A percentile compares a stretch with the other conserved stretches of the same genome.
phyloP scores from a whole-genome alignment of 2,888 invertebrate genomes.

The Crocallis elinguaria region DNA sequence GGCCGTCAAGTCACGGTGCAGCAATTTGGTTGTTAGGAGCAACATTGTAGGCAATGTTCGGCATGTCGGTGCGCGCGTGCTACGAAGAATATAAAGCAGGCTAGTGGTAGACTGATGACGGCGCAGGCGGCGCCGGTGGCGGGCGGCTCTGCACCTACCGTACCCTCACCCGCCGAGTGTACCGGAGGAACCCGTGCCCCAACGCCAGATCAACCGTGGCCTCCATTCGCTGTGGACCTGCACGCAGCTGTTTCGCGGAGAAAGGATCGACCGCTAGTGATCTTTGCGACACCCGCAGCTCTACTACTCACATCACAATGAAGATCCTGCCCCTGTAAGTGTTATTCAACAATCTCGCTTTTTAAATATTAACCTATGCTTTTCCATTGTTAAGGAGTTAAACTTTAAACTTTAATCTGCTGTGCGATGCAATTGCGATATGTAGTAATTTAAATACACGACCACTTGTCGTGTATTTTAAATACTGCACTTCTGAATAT shows the following conservation, averaged over 20 bases:
- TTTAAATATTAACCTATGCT: slow-evolving; percentile 5
- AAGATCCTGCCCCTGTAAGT: slow-evolving; percentile 77
- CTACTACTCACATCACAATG: slow-evolving; percentile 55
- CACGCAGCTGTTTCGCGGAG: slow-evolving; percentile 63
- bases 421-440: slow-evolving; percentile 76
- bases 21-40: slow-evolving; percentile 32
- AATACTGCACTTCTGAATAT: background rate
- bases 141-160: slow-evolving; percentile 43
- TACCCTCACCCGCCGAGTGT: slow-evolving; percentile 51
- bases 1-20: slow-evolving; percentile 23
- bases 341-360: slow-evolving; percentile 14
- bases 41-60: slow-evolving; percentile 56
- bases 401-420: slow-evolving; percentile 43
- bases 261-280: slow-evolving; percentile 64
- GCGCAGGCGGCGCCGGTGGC: slow-evolving; percentile 45
- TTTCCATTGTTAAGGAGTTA: slow-evolving; percentile 26
- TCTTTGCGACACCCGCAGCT: slow-evolving; percentile 55
- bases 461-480: no score
- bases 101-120: slow-evolving; percentile 52
- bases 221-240: slow-evolving; percentile 74
- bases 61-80: slow-evolving; percentile 54
- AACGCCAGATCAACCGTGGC: slow-evolving; percentile 74
- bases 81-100: slow-evolving; percentile 66
- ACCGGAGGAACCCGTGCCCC: slow-evolving; percentile 56
- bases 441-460: slow-evolving; percentile 19